A percentile compares a stretch with the other conserved stretches of the same genome.
Evolutionary conservation across 2,888 invertebrate genomes (phyloP).

Genomic region (Cylindroiulus punctatus): DNA sequence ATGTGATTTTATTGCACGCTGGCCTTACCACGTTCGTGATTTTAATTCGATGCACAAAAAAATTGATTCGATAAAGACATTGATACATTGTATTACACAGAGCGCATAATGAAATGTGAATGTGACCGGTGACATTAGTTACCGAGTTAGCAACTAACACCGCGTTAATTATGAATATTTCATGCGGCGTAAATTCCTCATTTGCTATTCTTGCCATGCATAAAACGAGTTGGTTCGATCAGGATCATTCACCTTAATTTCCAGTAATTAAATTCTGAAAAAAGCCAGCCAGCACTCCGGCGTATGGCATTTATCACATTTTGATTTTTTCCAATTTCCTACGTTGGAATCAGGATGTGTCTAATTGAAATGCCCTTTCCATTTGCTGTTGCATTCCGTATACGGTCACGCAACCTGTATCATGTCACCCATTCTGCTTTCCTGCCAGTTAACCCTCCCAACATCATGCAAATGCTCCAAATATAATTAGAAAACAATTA

Average conservation of each 20-base stretch:
- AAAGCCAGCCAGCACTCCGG: background rate
- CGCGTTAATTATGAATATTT: background rate
- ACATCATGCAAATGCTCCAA: constrained; percentile 28
- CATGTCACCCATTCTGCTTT: constrained; percentile 32
- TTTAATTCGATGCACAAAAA: background rate
- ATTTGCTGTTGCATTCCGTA: constrained; percentile 31
- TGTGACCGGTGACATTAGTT: background rate
- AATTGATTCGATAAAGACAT: background rate
- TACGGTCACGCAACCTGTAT: constrained; percentile 33
- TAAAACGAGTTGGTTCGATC: constrained; percentile 19
- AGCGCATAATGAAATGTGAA: background rate
- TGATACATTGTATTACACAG: background rate
- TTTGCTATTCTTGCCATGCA: background rate
- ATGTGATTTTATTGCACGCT: constrained; percentile 11
- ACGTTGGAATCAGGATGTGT: constrained; percentile 10
- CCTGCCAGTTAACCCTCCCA: constrained; percentile 37
- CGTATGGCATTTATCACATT: constrained; percentile 40
- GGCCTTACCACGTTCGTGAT: background rate
- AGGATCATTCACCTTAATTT: constrained; percentile 43
- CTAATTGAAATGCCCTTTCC: constrained; percentile 47
- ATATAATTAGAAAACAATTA: constrained; percentile 51
- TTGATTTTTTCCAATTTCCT: constrained; percentile 43
- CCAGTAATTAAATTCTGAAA: constrained; percentile 33
- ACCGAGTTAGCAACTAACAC: background rate
- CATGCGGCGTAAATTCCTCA: background rate